These are phyloP conservation scores for Scyliorhinus canicula DNA, from an alignment of 2,797 vertebrate genomes.

Conservation along the genomic window DNA sequence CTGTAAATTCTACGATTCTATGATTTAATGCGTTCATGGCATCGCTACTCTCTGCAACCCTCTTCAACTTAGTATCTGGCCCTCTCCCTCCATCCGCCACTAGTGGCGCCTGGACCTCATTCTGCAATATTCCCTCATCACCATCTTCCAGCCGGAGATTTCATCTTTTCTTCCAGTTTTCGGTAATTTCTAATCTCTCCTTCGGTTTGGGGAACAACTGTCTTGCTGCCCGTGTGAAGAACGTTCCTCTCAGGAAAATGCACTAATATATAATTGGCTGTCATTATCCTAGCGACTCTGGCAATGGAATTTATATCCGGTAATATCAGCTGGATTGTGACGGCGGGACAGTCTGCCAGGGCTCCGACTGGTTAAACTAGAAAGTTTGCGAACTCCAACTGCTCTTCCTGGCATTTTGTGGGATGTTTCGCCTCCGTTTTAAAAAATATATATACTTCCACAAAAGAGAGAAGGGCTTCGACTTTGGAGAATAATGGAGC, in stretches of 20 bases:
- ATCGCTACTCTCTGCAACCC: neutral
- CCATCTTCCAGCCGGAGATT: neutral
- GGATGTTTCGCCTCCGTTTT: too few relatives aligned
- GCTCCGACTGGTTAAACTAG: neutral
- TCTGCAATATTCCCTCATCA: slow-evolving; percentile 22
- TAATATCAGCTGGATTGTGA: neutral
- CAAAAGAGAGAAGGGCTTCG: neutral
- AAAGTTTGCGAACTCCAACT: neutral
- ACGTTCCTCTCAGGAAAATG: neutral
- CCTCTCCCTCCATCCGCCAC: neutral
- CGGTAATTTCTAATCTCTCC: neutral
- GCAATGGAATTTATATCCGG: neutral
- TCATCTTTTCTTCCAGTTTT: neutral
- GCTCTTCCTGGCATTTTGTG: neutral
- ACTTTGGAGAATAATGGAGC: neutral
- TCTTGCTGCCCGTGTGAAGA: neutral
- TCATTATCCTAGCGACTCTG: neutral
- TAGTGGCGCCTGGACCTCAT: slow-evolving; percentile 18
- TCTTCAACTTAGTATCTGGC: neutral
- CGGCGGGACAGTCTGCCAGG: neutral
- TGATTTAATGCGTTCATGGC: neutral
- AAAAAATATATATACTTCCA: too few relatives aligned
- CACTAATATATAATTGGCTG: neutral
- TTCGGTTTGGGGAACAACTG: neutral
- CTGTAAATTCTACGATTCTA: too few relatives aligned